These are phyloP conservation scores for Caenorhabditis brenneri DNA, from an alignment of 1,140 invertebrate species.

Conservation along the genomic window DNA sequence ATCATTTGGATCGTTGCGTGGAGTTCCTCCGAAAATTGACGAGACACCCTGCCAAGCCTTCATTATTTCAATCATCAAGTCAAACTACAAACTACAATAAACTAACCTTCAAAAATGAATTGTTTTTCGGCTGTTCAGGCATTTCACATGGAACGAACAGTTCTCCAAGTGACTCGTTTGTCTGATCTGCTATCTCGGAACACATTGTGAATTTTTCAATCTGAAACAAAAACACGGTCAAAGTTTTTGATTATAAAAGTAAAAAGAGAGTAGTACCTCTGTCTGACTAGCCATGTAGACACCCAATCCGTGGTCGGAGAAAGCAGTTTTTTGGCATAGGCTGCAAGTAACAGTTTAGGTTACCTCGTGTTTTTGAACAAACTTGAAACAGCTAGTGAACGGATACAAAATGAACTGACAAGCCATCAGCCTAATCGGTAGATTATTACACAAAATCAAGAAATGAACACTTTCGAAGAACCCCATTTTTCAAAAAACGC, in stretches of 20 bases:
- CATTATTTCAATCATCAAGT: not conserved
- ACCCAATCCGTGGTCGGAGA: conserved; percentile 69
- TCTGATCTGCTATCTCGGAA: conserved; percentile 64
- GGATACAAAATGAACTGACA: conserved; percentile 14
- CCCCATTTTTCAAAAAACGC: not conserved
- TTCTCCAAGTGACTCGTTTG: conserved; percentile 61
- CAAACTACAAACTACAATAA: not conserved
- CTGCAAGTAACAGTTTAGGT: too few species aligned
- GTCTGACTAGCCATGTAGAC: conserved; percentile 66
- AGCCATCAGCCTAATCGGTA: not conserved
- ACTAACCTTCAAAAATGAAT: conserved; percentile 62
- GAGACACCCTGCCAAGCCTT: conserved; percentile 62
- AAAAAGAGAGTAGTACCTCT: conserved; percentile 58
- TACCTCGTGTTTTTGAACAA: too few species aligned
- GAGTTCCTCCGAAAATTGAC: conserved; percentile 59
- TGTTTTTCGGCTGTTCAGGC: conserved; percentile 66
- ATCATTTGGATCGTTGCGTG: conserved; percentile 59
- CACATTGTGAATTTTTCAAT: conserved; percentile 70
- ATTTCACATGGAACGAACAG: conserved; percentile 69
- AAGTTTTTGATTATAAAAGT: too few species aligned
- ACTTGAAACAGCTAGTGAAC: conserved; percentile 9
- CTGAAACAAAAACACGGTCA: conserved; percentile 50
- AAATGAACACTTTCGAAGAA: not conserved
- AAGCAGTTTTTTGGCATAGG: conserved; percentile 62
- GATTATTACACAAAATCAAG: not conserved